Evolutionary conservation across 1,140 invertebrate genomes (phyloP).

Genomic region (Ostrea denselamellosa): DNA sequence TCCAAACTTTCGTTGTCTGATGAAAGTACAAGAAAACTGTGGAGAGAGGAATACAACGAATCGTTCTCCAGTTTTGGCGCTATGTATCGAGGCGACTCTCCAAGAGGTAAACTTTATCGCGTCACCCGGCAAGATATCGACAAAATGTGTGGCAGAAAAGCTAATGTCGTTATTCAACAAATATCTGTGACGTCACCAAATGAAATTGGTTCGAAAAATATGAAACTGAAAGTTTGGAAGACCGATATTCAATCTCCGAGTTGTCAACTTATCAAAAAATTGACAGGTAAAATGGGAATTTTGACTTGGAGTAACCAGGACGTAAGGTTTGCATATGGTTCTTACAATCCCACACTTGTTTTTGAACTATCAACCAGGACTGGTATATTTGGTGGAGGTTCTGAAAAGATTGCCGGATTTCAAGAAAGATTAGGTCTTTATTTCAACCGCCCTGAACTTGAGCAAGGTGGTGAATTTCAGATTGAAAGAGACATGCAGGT

Average conservation of each 20-base stretch:
- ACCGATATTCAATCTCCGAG: not conserved
- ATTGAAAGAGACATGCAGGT: not conserved
- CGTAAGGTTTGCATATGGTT: not conserved
- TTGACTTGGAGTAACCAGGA: not conserved
- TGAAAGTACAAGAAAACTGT: conserved; percentile 54
- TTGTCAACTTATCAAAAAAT: not conserved
- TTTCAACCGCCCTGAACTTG: not conserved
- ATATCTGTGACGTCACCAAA: not conserved
- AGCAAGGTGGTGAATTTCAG: not conserved
- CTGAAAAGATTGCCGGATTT: not conserved
- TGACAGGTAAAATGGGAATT: not conserved
- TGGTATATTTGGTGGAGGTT: not conserved
- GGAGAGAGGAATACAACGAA: conserved; percentile 56
- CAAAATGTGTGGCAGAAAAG: not conserved
- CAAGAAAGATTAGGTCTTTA: not conserved
- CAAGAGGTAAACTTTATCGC: conserved; percentile 54
- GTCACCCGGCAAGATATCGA: conserved; percentile 29
- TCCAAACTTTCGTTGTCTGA: conserved; percentile 70
- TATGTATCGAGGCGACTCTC: conserved; percentile 68
- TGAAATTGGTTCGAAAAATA: conserved; percentile 44
- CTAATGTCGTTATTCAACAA: not conserved
- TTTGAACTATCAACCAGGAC: not conserved
- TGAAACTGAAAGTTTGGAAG: conserved; percentile 50
- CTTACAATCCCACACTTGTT: not conserved
- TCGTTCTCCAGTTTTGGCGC: conserved; percentile 57